A percentile compares a stretch with the other conserved stretches of the same genome.
Conservation (phyloP, 2,888 invertebrate species). For the Microchrysa polita region DNA sequence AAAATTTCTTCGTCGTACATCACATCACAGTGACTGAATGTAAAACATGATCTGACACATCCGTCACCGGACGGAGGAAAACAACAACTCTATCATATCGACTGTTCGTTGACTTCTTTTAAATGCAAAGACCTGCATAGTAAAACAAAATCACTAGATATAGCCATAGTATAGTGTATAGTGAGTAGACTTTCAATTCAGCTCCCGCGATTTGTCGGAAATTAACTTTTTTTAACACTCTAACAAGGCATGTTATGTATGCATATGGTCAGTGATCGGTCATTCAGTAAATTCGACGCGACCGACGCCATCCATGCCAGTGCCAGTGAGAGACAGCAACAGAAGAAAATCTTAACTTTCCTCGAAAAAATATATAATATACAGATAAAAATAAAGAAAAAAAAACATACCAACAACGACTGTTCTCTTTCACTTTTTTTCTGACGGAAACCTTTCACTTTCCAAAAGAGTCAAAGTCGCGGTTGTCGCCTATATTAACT, state of each 20-base stretch:
- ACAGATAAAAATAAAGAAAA: background rate
- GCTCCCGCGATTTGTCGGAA: background rate
- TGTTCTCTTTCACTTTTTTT: constrained; percentile 1
- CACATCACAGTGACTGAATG: no score
- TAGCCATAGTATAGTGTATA: no score
- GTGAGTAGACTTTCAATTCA: background rate
- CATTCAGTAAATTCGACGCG: background rate
- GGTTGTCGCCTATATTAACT: background rate
- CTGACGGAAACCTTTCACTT: constrained; percentile 8
- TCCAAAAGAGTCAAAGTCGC: background rate
- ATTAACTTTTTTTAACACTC: background rate
- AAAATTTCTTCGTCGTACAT: no score
- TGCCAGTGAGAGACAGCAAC: no score
- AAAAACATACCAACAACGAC: no score
- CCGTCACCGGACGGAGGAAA: no score
- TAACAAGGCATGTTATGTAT: background rate
- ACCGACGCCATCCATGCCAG: no score
- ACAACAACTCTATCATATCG: background rate
- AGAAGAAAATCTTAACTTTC: background rate
- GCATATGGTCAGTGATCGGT: background rate
- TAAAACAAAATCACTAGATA: background rate
- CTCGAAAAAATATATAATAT: background rate
- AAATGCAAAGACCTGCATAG: background rate
- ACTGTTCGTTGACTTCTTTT: background rate
- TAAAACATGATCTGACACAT: no score